Base-by-base conservation (phyloP, 1,140 invertebrate species). In the Drosophila pseudoananassae region DNA sequence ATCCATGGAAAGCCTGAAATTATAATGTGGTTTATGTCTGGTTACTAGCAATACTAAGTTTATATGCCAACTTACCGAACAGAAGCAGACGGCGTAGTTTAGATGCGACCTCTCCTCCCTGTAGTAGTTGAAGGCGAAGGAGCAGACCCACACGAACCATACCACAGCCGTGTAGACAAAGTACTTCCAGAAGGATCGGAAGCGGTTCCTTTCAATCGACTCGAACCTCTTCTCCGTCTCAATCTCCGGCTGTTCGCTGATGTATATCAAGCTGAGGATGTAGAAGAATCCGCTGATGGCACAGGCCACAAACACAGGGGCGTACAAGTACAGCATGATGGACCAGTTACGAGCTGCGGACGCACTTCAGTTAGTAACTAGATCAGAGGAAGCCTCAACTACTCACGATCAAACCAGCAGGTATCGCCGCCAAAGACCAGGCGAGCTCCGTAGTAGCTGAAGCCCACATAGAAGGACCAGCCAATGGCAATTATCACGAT, bases 361-460 rank as follows among this genome's bases (percentile, higher is more conserved):
- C 6, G 0, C 9, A 50, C 4, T 43, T 0, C 0, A 12, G 12
- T 23, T 36, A 49, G n/a, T 23, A 8, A 25, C 14, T 50, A 9
- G 5, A 0, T 3, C 7, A 14, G 12, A 0, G 1, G 6, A 25
- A 15, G 8, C 36, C 3, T 7, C 6, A 20, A n/a, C 4, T 3
- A 87, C 90, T 84, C 50, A 91, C 90, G 90, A 84, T 91, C 90
- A 29, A 91, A 91, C 90, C 90, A 91, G 45, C 90, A 91, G 7
- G 75, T 87, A 20, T 91, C 90, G n/a, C 72, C 68, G 0, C 89
- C 90, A 31, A 91, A 79, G 1, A 91, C 73, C 7, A 69, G 51
- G 6, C 75, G 73, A 0, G 64, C n/a, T 1, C 65, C 77, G 4
- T 91, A 68, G 25, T 78, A 63, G 8, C 75, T 82, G 15, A 88